These are phyloP conservation scores for Pseudomyrmex pallidus DNA, from an alignment of 1,140 invertebrate species.

Conservation along the genomic window DNA sequence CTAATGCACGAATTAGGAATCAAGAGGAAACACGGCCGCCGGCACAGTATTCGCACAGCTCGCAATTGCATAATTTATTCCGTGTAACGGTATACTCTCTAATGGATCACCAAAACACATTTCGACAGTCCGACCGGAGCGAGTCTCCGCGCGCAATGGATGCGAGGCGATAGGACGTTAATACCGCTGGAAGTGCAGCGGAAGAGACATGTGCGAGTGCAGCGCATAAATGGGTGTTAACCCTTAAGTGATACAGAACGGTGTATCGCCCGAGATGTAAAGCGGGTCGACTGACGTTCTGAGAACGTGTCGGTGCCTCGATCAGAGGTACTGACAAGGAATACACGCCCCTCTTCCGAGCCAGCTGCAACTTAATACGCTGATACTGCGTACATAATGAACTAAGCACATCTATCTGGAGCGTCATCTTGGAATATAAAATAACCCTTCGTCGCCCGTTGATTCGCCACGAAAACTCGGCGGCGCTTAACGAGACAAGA, in stretches of 20 bases:
- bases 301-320: conserved; percentile 25
- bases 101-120: conserved; percentile 39
- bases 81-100: conserved; percentile 40
- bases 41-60: conserved; percentile 4
- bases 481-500: conserved; percentile 33
- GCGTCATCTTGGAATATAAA: not conserved
- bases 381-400: conserved; percentile 15
- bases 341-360: conserved; percentile 13
- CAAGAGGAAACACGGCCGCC: conserved; percentile 50
- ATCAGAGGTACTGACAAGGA: not conserved
- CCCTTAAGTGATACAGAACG: conserved; percentile 47
- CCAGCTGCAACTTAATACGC: conserved; percentile 2
- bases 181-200: conserved; percentile 46
- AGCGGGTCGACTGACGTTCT: conserved; percentile 32
- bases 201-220: conserved; percentile 48
- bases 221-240: conserved; percentile 45
- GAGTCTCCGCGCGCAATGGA: conserved; percentile 4
- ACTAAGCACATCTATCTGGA: not conserved
- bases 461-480: conserved; percentile 17
- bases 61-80: conserved; percentile 70
- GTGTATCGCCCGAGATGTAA: conserved; percentile 7
- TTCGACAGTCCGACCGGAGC: conserved; percentile 43
- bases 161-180: conserved; percentile 26
- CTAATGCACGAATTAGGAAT: conserved; percentile 65
- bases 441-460: conserved; percentile 4